Evolutionary conservation across 2,797 vertebrate species (phyloP).

Genomic region (Sebastiscus albofasciatus): DNA sequence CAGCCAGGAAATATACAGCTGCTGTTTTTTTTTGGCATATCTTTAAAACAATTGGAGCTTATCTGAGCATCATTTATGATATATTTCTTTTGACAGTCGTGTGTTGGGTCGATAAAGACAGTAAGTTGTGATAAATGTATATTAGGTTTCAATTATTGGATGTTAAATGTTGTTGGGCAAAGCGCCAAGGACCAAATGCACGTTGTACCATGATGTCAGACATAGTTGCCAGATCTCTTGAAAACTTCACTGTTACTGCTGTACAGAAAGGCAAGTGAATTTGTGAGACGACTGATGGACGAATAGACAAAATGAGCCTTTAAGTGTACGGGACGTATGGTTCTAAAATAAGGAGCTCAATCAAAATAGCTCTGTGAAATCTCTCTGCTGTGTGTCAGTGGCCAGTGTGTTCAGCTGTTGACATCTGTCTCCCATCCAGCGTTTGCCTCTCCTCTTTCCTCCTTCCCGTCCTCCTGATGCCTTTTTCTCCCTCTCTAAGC

Average conservation of each 20-base stretch:
- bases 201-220: background rate
- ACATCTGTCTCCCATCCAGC: constrained; percentile 55
- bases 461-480: constrained; percentile 7
- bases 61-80: background rate
- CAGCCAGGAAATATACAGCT: constrained; percentile 21
- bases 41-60: background rate
- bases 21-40: constrained; percentile 9
- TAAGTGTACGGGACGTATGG: constrained; percentile 31
- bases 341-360: constrained; percentile 73
- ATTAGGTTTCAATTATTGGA: background rate
- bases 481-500: background rate
- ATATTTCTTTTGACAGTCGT: background rate
- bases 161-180: background rate
- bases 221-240: background rate
- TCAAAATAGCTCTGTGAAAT: constrained; percentile 76
- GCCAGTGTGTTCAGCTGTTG: constrained; percentile 78
- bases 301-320: constrained; percentile 50
- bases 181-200: background rate
- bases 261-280: constrained; percentile 1
- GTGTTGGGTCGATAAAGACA: background rate
- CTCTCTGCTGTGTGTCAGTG: constrained; percentile 57
- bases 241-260: background rate
- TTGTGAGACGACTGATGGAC: constrained; percentile 37
- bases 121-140: background rate
- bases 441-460: constrained; percentile 32